Evolutionary conservation across 2,797 vertebrate genomes (phyloP).

Genomic region (Pangasius mekongensis): DNA sequence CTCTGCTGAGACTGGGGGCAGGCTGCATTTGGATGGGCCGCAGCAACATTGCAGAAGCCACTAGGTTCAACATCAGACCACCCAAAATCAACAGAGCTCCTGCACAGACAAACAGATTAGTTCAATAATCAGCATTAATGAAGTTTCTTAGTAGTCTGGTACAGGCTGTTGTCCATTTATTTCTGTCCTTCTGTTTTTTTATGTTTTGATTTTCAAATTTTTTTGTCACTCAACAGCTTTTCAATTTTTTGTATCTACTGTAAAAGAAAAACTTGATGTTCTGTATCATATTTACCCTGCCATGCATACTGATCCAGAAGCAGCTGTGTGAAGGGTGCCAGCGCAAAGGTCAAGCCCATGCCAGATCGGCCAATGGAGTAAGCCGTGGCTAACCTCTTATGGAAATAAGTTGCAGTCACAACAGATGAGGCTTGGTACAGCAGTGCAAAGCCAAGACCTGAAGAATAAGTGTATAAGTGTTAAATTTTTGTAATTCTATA

Average conservation of each 20-base stretch:
- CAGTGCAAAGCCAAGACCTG: conserved; percentile 87
- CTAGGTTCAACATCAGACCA: conserved; percentile 87
- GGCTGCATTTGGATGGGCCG: conserved; percentile 72
- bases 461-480: neutral
- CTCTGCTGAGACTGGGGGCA: conserved; percentile 63
- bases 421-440: conserved; percentile 89
- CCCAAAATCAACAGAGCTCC: conserved; percentile 89
- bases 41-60: conserved; percentile 90
- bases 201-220: neutral
- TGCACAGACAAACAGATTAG: conserved; percentile 61
- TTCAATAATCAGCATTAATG: conserved; percentile 2
- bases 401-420: conserved; percentile 83
- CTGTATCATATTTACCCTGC: conserved; percentile 81
- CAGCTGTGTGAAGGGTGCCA: conserved; percentile 88
- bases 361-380: conserved; percentile 88
- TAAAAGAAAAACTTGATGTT: neutral
- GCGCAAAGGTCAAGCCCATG: conserved; percentile 90
- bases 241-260: neutral
- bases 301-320: conserved; percentile 86
- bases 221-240: neutral
- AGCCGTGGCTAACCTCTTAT: conserved; percentile 80
- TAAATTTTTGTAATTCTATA: neutral
- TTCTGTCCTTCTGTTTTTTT: neutral
- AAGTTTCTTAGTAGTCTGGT: neutral
- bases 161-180: neutral